Evolutionary conservation across 2,113 vertebrate genomes (phyloP).

Genomic region (Menidia beryllina): DNA sequence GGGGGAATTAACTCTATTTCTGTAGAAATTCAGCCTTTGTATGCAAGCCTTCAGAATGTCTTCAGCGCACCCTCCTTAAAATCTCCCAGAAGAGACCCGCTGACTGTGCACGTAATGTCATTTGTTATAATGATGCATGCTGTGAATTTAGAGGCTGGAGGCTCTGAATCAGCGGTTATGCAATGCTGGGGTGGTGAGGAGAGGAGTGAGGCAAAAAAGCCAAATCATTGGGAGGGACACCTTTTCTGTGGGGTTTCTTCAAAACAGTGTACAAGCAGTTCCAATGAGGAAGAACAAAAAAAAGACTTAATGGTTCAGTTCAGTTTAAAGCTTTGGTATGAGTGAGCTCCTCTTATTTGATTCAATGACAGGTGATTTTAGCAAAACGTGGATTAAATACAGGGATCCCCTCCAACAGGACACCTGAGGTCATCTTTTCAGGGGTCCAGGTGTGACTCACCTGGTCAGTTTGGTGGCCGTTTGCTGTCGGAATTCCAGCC

Average conservation of each 20-base stretch:
- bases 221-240: neutral
- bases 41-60: neutral
- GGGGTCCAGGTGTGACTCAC: constrained; percentile 70
- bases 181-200: neutral
- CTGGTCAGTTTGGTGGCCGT: constrained; percentile 97
- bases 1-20: constrained; percentile 2
- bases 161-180: neutral
- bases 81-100: neutral
- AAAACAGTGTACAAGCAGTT: no score
- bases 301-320: no score
- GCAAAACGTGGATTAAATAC: no score
- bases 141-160: constrained; percentile 6
- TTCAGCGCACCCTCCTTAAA: neutral
- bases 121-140: constrained; percentile 21
- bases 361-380: no score
- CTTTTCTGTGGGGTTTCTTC: no score
- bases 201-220: constrained; percentile 6
- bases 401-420: no score
- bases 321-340: no score
- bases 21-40: neutral
- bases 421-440: no score
- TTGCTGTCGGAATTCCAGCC: constrained; percentile 91
- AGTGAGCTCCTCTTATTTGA: no score
- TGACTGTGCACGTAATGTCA: neutral
- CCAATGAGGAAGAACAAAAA: no score